Percentiles rank a stretch among this genome's conserved stretches.
phyloP scores from a whole-genome alignment of 2,888 invertebrate species.

The Zaprionus lineosus region DNA sequence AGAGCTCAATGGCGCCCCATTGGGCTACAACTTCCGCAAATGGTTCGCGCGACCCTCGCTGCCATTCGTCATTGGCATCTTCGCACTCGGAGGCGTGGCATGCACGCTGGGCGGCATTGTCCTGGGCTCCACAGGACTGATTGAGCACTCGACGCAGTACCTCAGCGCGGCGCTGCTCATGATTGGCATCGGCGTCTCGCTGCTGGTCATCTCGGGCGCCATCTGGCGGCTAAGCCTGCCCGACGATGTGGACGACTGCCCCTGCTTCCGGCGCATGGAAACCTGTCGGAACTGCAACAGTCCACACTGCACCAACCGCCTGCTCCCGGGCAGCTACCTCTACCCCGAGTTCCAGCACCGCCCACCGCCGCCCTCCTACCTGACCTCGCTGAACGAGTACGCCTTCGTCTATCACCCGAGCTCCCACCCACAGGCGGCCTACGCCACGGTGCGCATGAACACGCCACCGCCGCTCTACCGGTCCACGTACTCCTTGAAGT shows the following conservation, averaged over 20 bases:
- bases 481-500: slow-evolving; percentile 91
- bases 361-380: slow-evolving; percentile 97
- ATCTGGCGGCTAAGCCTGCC: slow-evolving; percentile 95
- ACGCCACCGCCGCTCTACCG: slow-evolving; percentile 97
- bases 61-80: slow-evolving; percentile 81
- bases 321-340: slow-evolving; percentile 92
- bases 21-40: slow-evolving; percentile 71
- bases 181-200: slow-evolving; percentile 91
- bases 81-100: slow-evolving; percentile 81
- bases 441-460: slow-evolving; percentile 69
- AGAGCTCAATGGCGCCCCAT: slow-evolving; percentile 11
- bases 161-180: slow-evolving; percentile 81
- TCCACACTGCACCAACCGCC: slow-evolving; percentile 89
- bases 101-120: slow-evolving; percentile 82
- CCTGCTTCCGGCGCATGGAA: slow-evolving; percentile 86
- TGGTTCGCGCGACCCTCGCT: slow-evolving; percentile 81
- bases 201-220: slow-evolving; percentile 96
- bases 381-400: slow-evolving; percentile 98
- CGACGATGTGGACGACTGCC: slow-evolving; percentile 88
- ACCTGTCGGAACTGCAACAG: slow-evolving; percentile 84
- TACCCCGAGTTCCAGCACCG: slow-evolving; percentile 98
- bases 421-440: slow-evolving; percentile 78
- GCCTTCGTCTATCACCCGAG: slow-evolving; percentile 89
- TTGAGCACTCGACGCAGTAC: slow-evolving; percentile 82
- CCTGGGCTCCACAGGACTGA: slow-evolving; percentile 81